Base-by-base conservation (phyloP, 2,113 vertebrate species). In the Nicator chloris region DNA sequence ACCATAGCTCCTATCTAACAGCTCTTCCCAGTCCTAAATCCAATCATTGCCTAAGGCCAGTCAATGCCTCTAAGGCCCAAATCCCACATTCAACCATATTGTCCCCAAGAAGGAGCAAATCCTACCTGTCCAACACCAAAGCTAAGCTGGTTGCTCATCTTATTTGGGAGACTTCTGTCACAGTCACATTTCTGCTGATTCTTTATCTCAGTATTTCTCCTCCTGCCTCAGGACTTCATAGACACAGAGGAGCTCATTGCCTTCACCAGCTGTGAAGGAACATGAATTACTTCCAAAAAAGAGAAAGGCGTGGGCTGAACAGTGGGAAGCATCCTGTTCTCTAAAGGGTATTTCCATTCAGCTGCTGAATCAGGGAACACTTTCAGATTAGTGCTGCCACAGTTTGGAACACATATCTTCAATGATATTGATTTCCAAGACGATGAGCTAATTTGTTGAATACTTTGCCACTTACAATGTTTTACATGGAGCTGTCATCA, bases 301-400 rank as follows among this genome's bases (percentile, higher is more conserved):
- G 64, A 95, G 73, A 92, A 69, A 92, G 82, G 83, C 17, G 76
- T 82, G 40, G 92, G 93, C 28, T 81, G 94, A 93, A 82, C 73
- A 78, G 87, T 59, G 42, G 70, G 77, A 94, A 95, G 90, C 87
- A 93, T 94, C 90, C 61, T 94, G 88, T 92, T 94, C 89, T 51
- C 77, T 93, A 76, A 79, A 42, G 68, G 94, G 64, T 82, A 66
- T 95, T 94, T 96, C 90, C 86, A 95, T 28, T 94, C 76, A 82
- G 79, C 72, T 96, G 95, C 91, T 96, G 91, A 96, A 92, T 95
- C 91, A 95, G 90, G 93, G 78, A 93, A 93, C 83, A 31, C 84
- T 90, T 88, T 72, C 91, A 94, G 78, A 93, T 92, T 49, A 86
- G 28, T 45, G 86, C 92, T 95, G 91, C 71, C 76, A 79, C 91